Conservation (phyloP, 2,113 vertebrate genomes). For the Pyrgilauda ruficollis region DNA sequence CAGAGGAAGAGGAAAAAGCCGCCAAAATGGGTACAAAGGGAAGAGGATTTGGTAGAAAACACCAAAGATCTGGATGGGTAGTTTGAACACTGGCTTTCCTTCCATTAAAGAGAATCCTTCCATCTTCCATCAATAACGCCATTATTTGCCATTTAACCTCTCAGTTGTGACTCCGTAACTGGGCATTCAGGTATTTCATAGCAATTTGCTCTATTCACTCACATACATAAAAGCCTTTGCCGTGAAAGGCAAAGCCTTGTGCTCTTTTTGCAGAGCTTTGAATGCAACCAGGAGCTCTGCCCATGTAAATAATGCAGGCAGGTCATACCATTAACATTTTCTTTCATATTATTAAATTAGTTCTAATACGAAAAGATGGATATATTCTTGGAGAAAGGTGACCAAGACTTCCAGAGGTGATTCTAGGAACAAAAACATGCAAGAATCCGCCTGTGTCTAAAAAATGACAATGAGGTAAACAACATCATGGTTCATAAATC, state of each 20-base stretch:
- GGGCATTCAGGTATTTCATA: background rate
- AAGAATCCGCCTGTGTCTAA: background rate
- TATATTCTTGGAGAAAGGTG: background rate
- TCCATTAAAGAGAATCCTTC: background rate
- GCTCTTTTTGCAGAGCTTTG: background rate
- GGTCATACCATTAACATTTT: background rate
- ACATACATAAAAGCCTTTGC: background rate
- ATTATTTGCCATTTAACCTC: background rate
- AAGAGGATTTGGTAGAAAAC: background rate
- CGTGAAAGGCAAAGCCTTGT: background rate
- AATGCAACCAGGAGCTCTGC: background rate
- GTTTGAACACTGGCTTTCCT: background rate
- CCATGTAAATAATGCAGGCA: background rate
- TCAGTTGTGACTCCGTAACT: background rate
- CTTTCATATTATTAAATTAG: background rate
- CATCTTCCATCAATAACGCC: background rate
- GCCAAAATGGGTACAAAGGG: background rate
- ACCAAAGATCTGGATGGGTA: background rate
- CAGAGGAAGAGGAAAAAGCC: background rate
- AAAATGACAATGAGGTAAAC: background rate
- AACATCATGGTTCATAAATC: background rate
- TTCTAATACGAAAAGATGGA: background rate
- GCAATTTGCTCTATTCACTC: constrained; percentile 12
- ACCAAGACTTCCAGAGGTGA: background rate
- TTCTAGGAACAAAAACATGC: background rate